These are phyloP conservation scores for Brachystomella parvula DNA, from an alignment of 1,140 invertebrate genomes.

Conservation along the genomic window DNA sequence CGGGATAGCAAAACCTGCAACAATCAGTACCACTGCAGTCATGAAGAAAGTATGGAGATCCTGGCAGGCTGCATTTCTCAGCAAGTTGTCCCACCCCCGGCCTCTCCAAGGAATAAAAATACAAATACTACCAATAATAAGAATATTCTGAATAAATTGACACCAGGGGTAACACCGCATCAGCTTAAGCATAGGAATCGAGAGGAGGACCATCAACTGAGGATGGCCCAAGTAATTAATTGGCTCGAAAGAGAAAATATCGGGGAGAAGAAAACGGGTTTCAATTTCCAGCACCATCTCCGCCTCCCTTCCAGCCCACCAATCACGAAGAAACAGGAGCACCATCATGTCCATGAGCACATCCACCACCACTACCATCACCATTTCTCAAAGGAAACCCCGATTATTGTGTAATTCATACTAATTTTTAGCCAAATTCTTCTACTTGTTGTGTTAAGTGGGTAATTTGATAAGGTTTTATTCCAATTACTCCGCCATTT, in stretches of 20 bases:
- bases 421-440: neutral
- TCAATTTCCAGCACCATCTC: conserved; percentile 11
- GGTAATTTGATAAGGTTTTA: too few species aligned
- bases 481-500: too few species aligned
- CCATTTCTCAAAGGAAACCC: conserved; percentile 51
- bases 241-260: conserved; percentile 42
- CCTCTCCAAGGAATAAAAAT: conserved; percentile 4
- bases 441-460: neutral
- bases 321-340: conserved; percentile 47
- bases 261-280: neutral
- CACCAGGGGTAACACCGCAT: conserved; percentile 44
- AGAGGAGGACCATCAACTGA: conserved; percentile 59
- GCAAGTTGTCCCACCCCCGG: neutral
- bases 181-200: conserved; percentile 58
- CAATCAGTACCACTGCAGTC: conserved; percentile 12
- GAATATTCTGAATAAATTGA: neutral
- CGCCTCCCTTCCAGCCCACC: conserved; percentile 28
- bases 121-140: conserved; percentile 22
- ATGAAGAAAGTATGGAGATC: conserved; percentile 7
- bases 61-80: neutral
- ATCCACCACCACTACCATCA: conserved; percentile 71
- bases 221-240: conserved; percentile 56
- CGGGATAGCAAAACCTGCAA: conserved; percentile 15
- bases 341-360: conserved; percentile 68
- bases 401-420: conserved; percentile 1